Base-by-base conservation (phyloP, 2,888 invertebrate genomes). In the Chymomyza procnemis region DNA sequence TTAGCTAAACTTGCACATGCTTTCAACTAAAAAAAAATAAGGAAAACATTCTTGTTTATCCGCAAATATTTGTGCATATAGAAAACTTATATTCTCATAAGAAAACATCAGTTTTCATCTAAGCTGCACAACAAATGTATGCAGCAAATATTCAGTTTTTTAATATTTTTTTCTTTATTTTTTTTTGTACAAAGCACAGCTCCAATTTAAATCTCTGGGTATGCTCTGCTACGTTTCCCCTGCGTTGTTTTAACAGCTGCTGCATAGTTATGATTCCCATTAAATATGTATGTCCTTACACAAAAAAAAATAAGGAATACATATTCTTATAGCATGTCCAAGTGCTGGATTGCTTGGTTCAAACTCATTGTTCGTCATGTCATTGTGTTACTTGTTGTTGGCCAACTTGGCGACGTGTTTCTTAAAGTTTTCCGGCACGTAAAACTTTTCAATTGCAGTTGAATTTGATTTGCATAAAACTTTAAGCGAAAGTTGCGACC, bases 361-460 rank as follows among this genome's bases (percentile, higher is more conserved):
- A 34, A 12, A 12, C 34, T 3, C 34, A 2, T 41, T 41, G 12
- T 41, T 41, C 9, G 2, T 8, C 12, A 6, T 9, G 3, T 34
- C 6, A 34, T 34, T 34, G 34, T 34, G 5, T 3, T 6, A 34
- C 34, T 34, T 34, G 34, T 34, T 34, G 34, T 41, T 41, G 34
- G 6, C 34, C 34, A 41, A 41, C 34, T 41, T 41, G 34, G 34
- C 34, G 34, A 41, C 34, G 34, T 41, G 34, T 41, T 41, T 12
- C 12, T 41, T 41, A 57, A 48, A 61, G 58, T 41, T 58, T 61
- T 41, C 41, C 58, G 64, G 67, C 64, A 64, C 22, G 41, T 21
- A 47, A 68, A 71, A 72, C 67, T 71, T 74, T 74, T 64, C 69
- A 74, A 77, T 69, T 71, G 78, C 62, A 67, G 71, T 74, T 64